phyloP scores from a whole-genome alignment of 2,113 vertebrate genomes.

The Tapirus terrestris region DNA sequence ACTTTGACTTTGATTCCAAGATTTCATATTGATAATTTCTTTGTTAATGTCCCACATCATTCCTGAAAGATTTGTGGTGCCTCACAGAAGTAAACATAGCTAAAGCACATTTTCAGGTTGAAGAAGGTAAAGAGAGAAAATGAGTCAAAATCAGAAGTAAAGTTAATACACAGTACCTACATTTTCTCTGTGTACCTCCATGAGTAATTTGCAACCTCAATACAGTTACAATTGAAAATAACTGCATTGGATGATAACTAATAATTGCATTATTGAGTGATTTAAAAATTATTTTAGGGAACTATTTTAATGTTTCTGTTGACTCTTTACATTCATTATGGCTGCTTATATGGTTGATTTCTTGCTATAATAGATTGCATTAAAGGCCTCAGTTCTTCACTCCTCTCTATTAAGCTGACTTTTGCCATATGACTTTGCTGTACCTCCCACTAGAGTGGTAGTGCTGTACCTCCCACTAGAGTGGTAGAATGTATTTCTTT shows the following conservation, averaged over 20 bases:
- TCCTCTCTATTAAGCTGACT: background rate
- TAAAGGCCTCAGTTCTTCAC: background rate
- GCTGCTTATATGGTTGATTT: background rate
- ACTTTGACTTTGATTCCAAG: background rate
- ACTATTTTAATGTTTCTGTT: background rate
- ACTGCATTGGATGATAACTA: background rate
- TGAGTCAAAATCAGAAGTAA: background rate
- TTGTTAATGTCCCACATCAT: background rate
- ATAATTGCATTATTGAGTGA: background rate
- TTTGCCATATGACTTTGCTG: background rate
- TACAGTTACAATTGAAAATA: background rate
- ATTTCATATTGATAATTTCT: background rate
- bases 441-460: background rate
- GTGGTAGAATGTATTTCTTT: background rate
- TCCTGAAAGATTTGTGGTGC: background rate
- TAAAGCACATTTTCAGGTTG: background rate
- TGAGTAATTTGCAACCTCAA: background rate
- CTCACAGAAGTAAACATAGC: background rate
- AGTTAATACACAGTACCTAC: background rate
- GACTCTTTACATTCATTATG: background rate
- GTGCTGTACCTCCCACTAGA: background rate
- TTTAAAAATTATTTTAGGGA: background rate
- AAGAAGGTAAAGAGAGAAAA: background rate
- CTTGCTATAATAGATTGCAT: background rate
- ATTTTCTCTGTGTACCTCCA: background rate